Evolutionary conservation across 2,888 invertebrate genomes (phyloP), one percentile per base, ranked within the genome.

Genomic region (Tetragnatha montana): DNA sequence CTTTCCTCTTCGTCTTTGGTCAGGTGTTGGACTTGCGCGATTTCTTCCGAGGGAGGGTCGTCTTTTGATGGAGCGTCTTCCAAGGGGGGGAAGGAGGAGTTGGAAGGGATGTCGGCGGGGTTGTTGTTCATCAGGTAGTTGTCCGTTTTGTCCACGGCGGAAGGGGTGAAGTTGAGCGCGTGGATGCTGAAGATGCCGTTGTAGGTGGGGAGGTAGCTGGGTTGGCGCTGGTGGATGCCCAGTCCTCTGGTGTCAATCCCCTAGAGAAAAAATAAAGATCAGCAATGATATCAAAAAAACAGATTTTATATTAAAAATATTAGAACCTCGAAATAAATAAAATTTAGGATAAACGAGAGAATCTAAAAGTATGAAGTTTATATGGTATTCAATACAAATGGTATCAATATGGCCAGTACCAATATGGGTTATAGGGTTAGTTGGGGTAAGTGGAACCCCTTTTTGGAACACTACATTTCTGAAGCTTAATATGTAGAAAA

Each of bases 101-200:
- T 88, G 19, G 81, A 70, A 21, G 71, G n/a, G 49, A 49, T 73
- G 69, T 19, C 80, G 2, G 74, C 8, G 6, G 51, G 60, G 35
- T 70, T 71, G 60, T 22, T 71, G 0, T 60, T 8, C 17, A 71
- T 51, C 0, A 80, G 19, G 49, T 60, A 79, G 21, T 86, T 86
- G 49, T 86, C 86, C 35, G 86, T 79, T 60, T 86, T 83, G 82
- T 82, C 87, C 6, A 81, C 47, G 21, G 82, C 73, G 1, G 90
- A 35, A 6, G 86, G 76, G 10, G 90, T 79, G 74, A 83, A 90
- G 47, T 90, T 90, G 69, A 90, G 80, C n/a, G 90, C 86, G 35
- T 87, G 90, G 22, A 87, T 78, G 49, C 87, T 90, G 74, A 90
- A 87, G 74, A 90, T 87, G 4, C 90, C 90, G 8, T 90, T 90